Conservation (phyloP, 2,797 vertebrate species). For the Lutjanus argentimaculatus region DNA sequence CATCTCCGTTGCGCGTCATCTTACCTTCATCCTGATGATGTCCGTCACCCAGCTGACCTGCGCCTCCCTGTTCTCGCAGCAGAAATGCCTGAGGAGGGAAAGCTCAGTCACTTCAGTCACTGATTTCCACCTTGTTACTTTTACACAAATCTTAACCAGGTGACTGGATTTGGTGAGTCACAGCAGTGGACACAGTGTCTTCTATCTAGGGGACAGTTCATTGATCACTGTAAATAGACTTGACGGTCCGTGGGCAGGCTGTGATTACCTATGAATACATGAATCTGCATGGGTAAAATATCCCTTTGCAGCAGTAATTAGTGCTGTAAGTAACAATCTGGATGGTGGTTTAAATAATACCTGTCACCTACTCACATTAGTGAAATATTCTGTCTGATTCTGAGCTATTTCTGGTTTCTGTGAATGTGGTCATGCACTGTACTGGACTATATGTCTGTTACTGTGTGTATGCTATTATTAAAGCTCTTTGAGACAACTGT, state of each 20-base stretch:
- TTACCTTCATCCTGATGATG: slow-evolving; percentile 94
- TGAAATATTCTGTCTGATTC: slow-evolving; percentile 3
- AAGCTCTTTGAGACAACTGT: neutral
- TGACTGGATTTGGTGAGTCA: slow-evolving; percentile 24
- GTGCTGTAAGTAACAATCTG: slow-evolving; percentile 20
- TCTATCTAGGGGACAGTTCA: slow-evolving; percentile 26
- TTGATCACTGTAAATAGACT: slow-evolving; percentile 23
- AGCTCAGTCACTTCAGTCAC: slow-evolving; percentile 28
- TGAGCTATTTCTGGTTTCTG: neutral
- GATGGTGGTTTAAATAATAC: slow-evolving; percentile 50
- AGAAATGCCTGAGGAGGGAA: slow-evolving; percentile 90
- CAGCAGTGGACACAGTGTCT: neutral
- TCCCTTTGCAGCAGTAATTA: slow-evolving; percentile 23
- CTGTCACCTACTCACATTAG: neutral
- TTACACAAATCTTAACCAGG: slow-evolving; percentile 38
- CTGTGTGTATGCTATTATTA: neutral
- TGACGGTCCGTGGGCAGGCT: slow-evolving; percentile 13
- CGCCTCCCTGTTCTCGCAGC: slow-evolving; percentile 90
- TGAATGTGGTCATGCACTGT: neutral
- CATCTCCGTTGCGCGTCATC: slow-evolving; percentile 6
- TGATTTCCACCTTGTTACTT: slow-evolving; percentile 38
- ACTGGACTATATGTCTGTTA: neutral
- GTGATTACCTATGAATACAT: slow-evolving; percentile 28
- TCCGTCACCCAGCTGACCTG: slow-evolving; percentile 93
- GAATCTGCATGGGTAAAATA: slow-evolving; percentile 15